Evolutionary conservation across 2,888 invertebrate species (phyloP).

Genomic region (Anaspis maculata): DNA sequence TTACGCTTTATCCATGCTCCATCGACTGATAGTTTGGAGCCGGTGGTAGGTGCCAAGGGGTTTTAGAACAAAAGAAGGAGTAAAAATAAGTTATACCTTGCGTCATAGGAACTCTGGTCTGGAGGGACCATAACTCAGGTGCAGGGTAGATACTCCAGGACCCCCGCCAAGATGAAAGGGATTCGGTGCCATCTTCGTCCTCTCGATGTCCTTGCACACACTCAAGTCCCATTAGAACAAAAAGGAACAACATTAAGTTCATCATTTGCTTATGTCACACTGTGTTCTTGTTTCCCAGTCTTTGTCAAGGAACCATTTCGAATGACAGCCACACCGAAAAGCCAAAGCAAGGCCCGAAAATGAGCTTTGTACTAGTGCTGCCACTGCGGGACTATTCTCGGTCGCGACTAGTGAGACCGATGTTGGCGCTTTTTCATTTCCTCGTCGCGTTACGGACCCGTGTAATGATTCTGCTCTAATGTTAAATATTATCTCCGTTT

Average conservation of each 20-base stretch:
- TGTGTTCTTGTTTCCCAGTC: slow-evolving; percentile 3
- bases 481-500: slow-evolving; percentile 38
- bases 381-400: neutral
- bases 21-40: too few species aligned
- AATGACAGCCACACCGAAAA: slow-evolving; percentile 3
- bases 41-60: too few species aligned
- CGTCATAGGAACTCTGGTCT: slow-evolving; percentile 34
- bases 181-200: too few species aligned
- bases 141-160: slow-evolving; percentile 28
- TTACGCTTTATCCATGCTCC: too few species aligned
- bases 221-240: too few species aligned
- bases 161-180: slow-evolving; percentile 24
- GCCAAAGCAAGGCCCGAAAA: too few species aligned
- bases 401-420: neutral
- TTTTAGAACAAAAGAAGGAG: too few species aligned
- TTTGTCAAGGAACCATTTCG: slow-evolving; percentile 11
- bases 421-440: slow-evolving; percentile 19
- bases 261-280: slow-evolving; percentile 16
- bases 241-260: slow-evolving; percentile 15
- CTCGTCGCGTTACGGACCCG: slow-evolving; percentile 23
- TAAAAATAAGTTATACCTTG: too few species aligned
- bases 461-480: slow-evolving; percentile 32
- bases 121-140: slow-evolving; percentile 32
- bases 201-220: too few species aligned
- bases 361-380: neutral